Evolutionary conservation across 2,113 vertebrate genomes (phyloP), one percentile per base, ranked within the genome.

Genomic region (Mola mola): DNA sequence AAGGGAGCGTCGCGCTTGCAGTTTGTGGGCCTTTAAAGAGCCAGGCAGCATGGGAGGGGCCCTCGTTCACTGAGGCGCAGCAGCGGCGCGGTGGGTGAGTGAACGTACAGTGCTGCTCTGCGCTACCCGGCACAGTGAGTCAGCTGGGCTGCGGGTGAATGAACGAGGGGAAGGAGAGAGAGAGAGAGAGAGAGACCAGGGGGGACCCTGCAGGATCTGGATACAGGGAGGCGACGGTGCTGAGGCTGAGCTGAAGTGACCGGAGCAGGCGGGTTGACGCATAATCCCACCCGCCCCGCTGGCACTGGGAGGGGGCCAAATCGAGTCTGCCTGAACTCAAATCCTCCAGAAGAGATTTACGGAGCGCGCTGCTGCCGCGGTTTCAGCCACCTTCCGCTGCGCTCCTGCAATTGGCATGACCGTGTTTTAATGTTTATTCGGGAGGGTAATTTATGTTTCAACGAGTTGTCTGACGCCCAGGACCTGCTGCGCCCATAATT

Each of bases 211-310:
- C 43, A 24, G 55, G 53, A 63, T 64, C 36, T 29, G 53, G 65
- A 55, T 3, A 57, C 56, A 38, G 25, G 51, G 21, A 56, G 25
- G 25, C 11, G 17, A 50, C 31, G 33, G 34, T 52, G 44, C 17
- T 6, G 73, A 72, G 42, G n/a, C 59, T 72, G 82, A 75, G 51
- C 65, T 16, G 72, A 78, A 74, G 77, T 75, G 87, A 84, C 75
- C 81, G 77, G 73, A 78, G 67, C 46, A 66, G 67, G 75, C 70
- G 63, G 78, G 85, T 89, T 89, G 87, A 87, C 85, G 87, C 87
- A 89, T 90, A 85, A 85, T 90, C 85, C 78, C 78, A 33, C 81
- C 83, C 83, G 68, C 76, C 79, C 87, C 76, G 64, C 61, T 63
- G 82, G 67, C 66, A 57, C 79, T 71, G 76, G 76, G 88, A 88